Base-by-base conservation (phyloP, 1,140 invertebrate genomes). In the Hyles euphorbiae region DNA sequence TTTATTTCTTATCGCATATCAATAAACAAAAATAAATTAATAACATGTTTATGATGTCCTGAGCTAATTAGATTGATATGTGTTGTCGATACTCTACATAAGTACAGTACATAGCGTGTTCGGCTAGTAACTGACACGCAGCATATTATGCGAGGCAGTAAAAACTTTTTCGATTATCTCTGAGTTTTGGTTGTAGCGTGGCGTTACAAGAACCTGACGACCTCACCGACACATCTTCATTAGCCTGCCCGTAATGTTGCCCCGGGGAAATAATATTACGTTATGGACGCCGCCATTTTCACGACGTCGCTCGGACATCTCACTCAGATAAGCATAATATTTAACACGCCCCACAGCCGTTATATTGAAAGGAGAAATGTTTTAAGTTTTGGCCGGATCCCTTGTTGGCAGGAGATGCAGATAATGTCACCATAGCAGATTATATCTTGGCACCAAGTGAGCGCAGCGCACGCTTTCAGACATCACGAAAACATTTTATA, bases 391-490 rank as follows among this genome's bases (percentile, higher is more conserved):
- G 76, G 76, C 80, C 61, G 70, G 67, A 72, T 72, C 61, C 61
- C 47, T 58, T 65, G 73, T 81, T 85, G 82, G 82, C 82, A 83
- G 73, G 65, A 68, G 74, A 66, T 78, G 72, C 65, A 76, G 78
- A 83, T 85, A 82, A 83, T 81, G 81, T 83, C 78, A 81, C 77
- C 79, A 82, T 82, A 83, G 82, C 80, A 85, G 80, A 85, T 85
- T 82, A 85, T 82, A 74, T 83, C 78, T 85, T 85, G 81, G 82
- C 82, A 83, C 69, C 65, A 62, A 69, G 50, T 57, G 61, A 56
- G 61, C 67, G 52, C 65, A 61, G 66, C 58, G 65, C 69, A 70
- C 59, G 51, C 48, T 74, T 70, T 67, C 65, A 75, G 63, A 74
- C 67, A 73, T 81, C 70, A 77, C 64, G 64, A 61, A 69, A 63